Evolutionary conservation across 2,797 vertebrate genomes (phyloP).

Genomic region (Sebastes hubbsi): DNA sequence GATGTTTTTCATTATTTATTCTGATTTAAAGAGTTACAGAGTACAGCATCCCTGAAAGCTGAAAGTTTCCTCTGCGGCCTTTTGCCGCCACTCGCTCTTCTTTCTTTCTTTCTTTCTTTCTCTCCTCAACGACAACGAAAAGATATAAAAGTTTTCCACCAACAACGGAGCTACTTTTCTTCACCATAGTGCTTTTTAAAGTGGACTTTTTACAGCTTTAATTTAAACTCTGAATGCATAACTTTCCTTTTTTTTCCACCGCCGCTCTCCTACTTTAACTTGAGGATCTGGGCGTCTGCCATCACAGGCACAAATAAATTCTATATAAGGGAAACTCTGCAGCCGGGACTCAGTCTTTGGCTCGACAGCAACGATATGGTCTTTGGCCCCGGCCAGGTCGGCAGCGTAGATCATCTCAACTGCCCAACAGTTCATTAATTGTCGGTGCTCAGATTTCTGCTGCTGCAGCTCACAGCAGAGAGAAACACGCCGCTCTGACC

Average conservation of each 20-base stretch:
- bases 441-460: conserved; percentile 19
- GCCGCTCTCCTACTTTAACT: neutral
- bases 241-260: neutral
- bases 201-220: neutral
- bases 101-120: neutral
- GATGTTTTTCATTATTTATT: conserved; percentile 56
- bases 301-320: neutral
- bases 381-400: neutral
- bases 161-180: neutral
- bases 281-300: neutral
- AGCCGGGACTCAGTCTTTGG: neutral
- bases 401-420: conserved; percentile 2
- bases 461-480: conserved; percentile 25
- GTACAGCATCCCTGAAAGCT: neutral
- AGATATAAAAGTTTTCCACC: neutral
- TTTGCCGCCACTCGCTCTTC: neutral
- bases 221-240: neutral
- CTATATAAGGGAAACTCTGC: neutral
- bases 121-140: neutral
- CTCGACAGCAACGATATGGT: neutral
- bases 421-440: conserved; percentile 33
- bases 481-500: neutral
- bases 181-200: neutral
- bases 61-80: neutral
- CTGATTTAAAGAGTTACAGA: conserved; percentile 36